Conservation (phyloP, 2,797 vertebrate species). For the Molossus molossus region DNA sequence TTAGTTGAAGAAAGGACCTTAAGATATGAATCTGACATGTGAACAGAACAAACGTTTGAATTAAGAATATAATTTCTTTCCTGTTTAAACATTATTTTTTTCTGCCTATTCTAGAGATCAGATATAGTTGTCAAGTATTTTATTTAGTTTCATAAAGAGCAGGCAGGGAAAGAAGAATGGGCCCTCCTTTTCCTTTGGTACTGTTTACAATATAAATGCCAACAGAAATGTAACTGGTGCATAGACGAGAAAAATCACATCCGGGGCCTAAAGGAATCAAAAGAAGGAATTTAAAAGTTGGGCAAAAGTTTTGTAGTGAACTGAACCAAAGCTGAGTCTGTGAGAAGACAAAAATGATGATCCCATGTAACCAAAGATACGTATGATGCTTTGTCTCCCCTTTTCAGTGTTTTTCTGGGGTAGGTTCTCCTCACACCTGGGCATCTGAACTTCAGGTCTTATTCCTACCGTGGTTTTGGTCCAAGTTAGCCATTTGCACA, state of each 20-base stretch:
- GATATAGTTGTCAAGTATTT: slow-evolving; percentile 10
- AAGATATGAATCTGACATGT: background rate
- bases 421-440: background rate
- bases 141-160: slow-evolving; percentile 52
- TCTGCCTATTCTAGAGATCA: background rate
- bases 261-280: background rate
- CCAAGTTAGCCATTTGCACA: slow-evolving; percentile 18
- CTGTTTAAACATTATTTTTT: background rate
- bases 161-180: slow-evolving; percentile 27
- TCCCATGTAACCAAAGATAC: background rate
- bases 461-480: background rate
- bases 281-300: slow-evolving; percentile 60
- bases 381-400: background rate
- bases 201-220: slow-evolving; percentile 42
- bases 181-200: background rate
- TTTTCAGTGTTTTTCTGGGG: background rate
- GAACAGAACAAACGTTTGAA: slow-evolving; percentile 1
- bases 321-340: slow-evolving; percentile 1
- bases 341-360: slow-evolving; percentile 13
- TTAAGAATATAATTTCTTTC: background rate
- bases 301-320: slow-evolving; percentile 16
- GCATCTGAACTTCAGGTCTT: background rate
- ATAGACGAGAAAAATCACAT: slow-evolving; percentile 40
- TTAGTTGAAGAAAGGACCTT: background rate
- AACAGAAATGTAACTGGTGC: slow-evolving; percentile 11